Evolutionary conservation across 2,888 invertebrate species (phyloP).

Genomic region (Melipona beecheii): DNA sequence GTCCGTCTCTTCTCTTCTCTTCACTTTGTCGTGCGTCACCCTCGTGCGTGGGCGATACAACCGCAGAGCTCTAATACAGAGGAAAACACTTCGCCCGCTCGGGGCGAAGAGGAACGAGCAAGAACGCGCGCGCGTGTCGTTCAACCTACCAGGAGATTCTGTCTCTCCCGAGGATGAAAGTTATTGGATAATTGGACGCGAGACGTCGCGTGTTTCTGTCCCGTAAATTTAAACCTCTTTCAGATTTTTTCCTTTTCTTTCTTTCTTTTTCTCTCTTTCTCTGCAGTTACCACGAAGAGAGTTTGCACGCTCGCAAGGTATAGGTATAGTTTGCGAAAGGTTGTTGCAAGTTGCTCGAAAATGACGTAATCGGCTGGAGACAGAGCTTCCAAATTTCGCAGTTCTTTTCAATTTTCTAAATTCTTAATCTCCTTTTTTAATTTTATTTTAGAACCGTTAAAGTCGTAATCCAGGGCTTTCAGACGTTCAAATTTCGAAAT

Average conservation of each 20-base stretch:
- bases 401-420: no score
- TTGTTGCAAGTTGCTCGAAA: neutral
- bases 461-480: neutral
- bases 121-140: slow-evolving; percentile 34
- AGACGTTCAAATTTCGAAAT: neutral
- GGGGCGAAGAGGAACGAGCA: neutral
- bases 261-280: neutral
- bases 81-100: neutral
- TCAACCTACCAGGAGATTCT: slow-evolving; percentile 20
- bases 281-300: no score
- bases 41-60: slow-evolving; percentile 32
- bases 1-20: neutral
- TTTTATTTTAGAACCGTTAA: no score
- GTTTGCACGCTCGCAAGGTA: neutral
- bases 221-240: slow-evolving; percentile 31
- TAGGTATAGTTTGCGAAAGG: neutral
- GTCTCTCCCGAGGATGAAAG: slow-evolving; percentile 23
- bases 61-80: neutral
- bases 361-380: neutral
- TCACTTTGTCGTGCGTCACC: neutral
- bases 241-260: slow-evolving; percentile 3
- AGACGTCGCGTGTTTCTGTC: slow-evolving; percentile 24
- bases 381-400: no score
- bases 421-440: no score
- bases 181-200: slow-evolving; percentile 52